phyloP scores from a whole-genome alignment of 2,797 vertebrate genomes.

The Melanotaenia maccullochi region DNA sequence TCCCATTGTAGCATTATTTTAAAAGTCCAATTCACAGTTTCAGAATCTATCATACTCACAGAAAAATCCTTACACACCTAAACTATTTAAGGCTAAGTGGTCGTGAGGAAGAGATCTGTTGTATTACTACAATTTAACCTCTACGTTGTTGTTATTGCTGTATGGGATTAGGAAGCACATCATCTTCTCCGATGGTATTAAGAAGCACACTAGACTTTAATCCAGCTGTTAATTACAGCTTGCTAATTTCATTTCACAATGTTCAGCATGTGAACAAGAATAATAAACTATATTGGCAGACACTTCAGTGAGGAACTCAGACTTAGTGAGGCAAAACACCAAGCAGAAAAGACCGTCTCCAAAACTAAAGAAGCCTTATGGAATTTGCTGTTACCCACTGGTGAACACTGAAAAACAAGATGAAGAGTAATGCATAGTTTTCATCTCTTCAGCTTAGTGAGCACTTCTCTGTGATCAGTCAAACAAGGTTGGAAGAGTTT shows the following conservation, averaged over 20 bases:
- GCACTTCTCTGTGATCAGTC: constrained; percentile 13
- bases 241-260: background rate
- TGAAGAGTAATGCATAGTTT: constrained; percentile 5
- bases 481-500: constrained; percentile 18
- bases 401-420: constrained; percentile 9
- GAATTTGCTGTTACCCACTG: constrained; percentile 9
- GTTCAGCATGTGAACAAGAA: constrained; percentile 5
- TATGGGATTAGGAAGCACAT: constrained; percentile 6
- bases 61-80: constrained; percentile 18
- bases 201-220: constrained; percentile 1
- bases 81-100: constrained; percentile 51
- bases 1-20: constrained; percentile 40
- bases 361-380: constrained; percentile 5
- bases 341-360: background rate
- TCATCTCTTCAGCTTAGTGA: constrained; percentile 17
- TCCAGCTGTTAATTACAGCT: constrained; percentile 3
- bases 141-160: constrained; percentile 9
- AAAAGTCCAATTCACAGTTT: constrained; percentile 72
- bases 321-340: background rate
- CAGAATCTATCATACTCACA: constrained; percentile 53
- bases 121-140: constrained; percentile 20
- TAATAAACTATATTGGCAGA: background rate
- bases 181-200: constrained; percentile 9
- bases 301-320: background rate
- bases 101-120: constrained; percentile 15